A percentile compares a stretch with the other conserved stretches of the same genome.
phyloP scores from a whole-genome alignment of 2,113 vertebrate species.

The Typhlomys cinereus region DNA sequence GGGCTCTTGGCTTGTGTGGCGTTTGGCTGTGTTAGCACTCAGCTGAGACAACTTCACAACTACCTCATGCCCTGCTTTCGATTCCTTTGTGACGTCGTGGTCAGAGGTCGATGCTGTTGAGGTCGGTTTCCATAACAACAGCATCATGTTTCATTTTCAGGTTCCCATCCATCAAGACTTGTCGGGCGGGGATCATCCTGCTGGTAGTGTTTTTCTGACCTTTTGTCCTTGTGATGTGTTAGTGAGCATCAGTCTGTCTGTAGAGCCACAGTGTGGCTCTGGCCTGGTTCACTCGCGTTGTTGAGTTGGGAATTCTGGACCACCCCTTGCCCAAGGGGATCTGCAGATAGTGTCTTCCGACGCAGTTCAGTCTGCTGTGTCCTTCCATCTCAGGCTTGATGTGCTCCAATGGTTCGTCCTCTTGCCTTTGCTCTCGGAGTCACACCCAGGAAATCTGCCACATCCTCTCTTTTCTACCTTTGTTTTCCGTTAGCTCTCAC shows the following conservation, averaged over 20 bases:
- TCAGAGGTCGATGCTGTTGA: neutral
- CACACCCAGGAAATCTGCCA: too few relatives aligned
- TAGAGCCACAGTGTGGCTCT: too few relatives aligned
- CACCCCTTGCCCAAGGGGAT: neutral
- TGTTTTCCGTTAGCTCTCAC: too few relatives aligned
- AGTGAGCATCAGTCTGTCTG: neutral
- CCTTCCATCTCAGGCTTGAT: too few relatives aligned
- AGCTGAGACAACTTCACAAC: neutral
- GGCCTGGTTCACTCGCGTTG: neutral
- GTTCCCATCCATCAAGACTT: neutral
- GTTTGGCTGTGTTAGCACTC: neutral
- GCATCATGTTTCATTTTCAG: neutral
- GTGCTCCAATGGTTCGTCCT: too few relatives aligned
- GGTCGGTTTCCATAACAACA: neutral
- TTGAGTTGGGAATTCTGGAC: neutral
- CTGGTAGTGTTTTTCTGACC: neutral
- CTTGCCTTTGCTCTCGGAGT: too few relatives aligned
- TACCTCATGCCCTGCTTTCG: neutral
- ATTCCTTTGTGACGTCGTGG: too few relatives aligned
- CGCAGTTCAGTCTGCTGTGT: too few relatives aligned
- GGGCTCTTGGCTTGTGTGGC: neutral
- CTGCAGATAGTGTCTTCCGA: neutral
- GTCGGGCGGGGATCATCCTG: neutral
- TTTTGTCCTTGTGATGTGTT: neutral
- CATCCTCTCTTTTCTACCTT: too few relatives aligned